A percentile compares a stretch with the other conserved stretches of the same genome.
Conservation (phyloP, 2,113 vertebrate species). For the Eubucco bourcierii region DNA sequence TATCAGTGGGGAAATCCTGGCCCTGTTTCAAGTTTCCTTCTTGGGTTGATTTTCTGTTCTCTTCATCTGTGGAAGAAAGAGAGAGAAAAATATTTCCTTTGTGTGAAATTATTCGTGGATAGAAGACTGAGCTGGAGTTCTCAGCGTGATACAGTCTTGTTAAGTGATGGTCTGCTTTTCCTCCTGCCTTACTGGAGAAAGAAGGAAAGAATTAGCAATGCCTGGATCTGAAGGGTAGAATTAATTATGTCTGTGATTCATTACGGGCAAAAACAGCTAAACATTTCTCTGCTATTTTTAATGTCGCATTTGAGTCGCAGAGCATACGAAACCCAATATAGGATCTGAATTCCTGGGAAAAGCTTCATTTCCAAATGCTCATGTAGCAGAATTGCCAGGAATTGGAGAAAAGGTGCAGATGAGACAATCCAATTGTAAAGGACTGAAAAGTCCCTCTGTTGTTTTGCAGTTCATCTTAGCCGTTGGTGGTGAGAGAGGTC, state of each 20-base stretch:
- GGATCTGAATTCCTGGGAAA: neutral
- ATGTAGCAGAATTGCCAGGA: neutral
- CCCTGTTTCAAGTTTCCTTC: neutral
- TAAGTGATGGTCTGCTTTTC: conserved; percentile 5
- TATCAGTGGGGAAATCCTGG: neutral
- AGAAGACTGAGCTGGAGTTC: conserved; percentile 1
- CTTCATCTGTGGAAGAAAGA: neutral
- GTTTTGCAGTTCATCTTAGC: conserved; percentile 19
- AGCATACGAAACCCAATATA: neutral
- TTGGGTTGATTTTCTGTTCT: neutral
- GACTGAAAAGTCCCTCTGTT: neutral
- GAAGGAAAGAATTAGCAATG: neutral
- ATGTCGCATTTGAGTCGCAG: neutral
- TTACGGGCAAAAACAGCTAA: conserved; percentile 1
- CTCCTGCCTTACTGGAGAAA: neutral
- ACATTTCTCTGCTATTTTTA: conserved; percentile 23
- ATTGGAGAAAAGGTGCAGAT: neutral
- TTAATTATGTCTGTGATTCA: conserved; percentile 15
- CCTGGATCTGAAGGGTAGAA: neutral
- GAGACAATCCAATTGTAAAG: neutral
- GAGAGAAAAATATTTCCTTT: neutral
- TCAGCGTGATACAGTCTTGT: neutral
- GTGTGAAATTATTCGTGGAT: neutral
- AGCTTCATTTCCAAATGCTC: neutral
- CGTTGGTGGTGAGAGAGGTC: neutral